phyloP scores from a whole-genome alignment of 2,797 vertebrate genomes.

The Pseudochaenichthys georgianus region DNA sequence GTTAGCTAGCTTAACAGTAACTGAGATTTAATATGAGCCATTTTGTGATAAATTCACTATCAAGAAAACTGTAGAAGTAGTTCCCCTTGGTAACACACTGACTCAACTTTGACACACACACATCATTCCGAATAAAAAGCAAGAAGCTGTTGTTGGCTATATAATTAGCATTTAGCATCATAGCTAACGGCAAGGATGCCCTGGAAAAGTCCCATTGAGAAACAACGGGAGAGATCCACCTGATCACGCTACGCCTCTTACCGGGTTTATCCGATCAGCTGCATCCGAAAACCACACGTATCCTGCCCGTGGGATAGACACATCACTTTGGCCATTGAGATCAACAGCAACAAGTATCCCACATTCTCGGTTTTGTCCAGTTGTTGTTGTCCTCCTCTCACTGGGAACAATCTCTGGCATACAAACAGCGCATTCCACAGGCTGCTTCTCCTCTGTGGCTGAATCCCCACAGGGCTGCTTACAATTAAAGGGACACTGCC shows the following conservation, averaged over 20 bases:
- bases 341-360: conserved; percentile 38
- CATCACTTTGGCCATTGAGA: conserved; percentile 27
- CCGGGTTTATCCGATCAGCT: conserved; percentile 27
- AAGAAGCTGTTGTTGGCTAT: background rate
- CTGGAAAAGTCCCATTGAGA: conserved; percentile 64
- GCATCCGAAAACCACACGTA: conserved; percentile 6
- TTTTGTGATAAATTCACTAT: background rate
- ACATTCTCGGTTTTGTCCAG: conserved; percentile 60
- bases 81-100: background rate
- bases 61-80: accelerated
- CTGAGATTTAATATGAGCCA: background rate
- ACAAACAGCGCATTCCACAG: conserved; percentile 84
- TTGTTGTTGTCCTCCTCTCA: conserved; percentile 62
- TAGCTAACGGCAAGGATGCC: conserved; percentile 62
- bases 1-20: conserved; percentile 39
- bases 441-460: conserved; percentile 52
- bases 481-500: conserved; percentile 85
- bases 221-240: conserved; percentile 80
- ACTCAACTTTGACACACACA: background rate
- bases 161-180: conserved; percentile 51
- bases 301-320: background rate
- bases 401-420: conserved; percentile 82
- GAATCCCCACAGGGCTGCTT: conserved; percentile 72
- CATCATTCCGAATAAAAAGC: accelerated
- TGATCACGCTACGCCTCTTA: conserved; percentile 77